These are phyloP conservation scores for Plecotus auritus DNA, from an alignment of 2,113 vertebrate genomes.

Conservation along the genomic window DNA sequence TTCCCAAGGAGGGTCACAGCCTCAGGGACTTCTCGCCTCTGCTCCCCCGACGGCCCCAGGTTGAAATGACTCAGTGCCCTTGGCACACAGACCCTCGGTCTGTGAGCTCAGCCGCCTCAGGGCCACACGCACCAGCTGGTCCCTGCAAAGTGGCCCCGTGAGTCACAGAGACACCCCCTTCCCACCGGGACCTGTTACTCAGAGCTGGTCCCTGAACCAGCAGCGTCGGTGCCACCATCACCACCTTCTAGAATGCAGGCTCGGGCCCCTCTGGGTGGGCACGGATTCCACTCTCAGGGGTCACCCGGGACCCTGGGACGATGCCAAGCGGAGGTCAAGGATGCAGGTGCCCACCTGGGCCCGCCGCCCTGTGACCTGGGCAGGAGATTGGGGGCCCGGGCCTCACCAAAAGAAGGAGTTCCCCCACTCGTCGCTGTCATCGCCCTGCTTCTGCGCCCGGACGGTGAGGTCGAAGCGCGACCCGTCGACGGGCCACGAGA, in stretches of 20 bases:
- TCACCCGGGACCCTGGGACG: rapidly evolving
- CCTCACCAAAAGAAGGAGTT: conserved; percentile 85
- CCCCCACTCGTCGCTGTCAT: conserved; percentile 76
- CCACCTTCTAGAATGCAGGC: background rate
- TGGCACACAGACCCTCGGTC: background rate
- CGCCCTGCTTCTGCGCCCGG: conserved; percentile 82
- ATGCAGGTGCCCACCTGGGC: background rate
- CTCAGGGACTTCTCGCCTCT: background rate
- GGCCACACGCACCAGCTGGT: background rate
- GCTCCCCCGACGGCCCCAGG: background rate
- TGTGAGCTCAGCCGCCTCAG: background rate
- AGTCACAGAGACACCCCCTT: background rate
- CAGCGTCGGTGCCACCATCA: rapidly evolving
- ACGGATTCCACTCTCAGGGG: background rate
- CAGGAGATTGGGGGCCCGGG: rapidly evolving
- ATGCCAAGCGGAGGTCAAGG: rapidly evolving
- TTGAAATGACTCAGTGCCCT: rapidly evolving
- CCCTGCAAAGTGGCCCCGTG: background rate
- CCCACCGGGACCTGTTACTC: rapidly evolving
- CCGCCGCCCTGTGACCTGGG: rapidly evolving
- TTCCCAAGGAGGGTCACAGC: background rate
- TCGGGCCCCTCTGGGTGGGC: rapidly evolving
- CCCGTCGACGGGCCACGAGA: conserved; percentile 82
- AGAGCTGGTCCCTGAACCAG: background rate
- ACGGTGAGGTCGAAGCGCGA: conserved; percentile 84